These are phyloP conservation scores for Engystomops pustulosus DNA, from an alignment of 2,113 vertebrate genomes.

Conservation along the genomic window DNA sequence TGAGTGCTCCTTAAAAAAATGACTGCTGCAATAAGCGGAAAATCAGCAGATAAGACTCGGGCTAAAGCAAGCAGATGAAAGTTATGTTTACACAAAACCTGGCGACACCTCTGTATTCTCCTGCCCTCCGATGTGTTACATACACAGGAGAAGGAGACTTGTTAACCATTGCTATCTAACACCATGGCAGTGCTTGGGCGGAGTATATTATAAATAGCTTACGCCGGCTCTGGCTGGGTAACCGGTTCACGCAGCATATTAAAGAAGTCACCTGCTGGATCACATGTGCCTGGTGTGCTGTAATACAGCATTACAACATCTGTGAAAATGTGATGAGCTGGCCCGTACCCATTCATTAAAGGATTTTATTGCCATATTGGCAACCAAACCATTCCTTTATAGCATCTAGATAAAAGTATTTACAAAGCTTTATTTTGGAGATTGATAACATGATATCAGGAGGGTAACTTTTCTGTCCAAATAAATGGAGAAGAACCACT, in stretches of 20 bases:
- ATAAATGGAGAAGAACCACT: no score
- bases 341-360: neutral
- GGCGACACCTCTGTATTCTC: neutral
- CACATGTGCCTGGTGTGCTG: neutral
- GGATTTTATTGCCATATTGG: neutral
- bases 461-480: no score
- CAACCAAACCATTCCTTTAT: neutral
- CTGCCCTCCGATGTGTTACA: neutral
- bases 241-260: neutral
- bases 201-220: conserved; percentile 12
- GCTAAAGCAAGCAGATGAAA: neutral
- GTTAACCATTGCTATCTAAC: neutral
- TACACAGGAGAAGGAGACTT: neutral
- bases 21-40: neutral
- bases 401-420: no score
- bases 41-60: neutral
- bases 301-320: neutral
- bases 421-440: no score
- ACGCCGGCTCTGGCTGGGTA: neutral
- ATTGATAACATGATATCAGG: no score
- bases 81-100: neutral
- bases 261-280: conserved; percentile 1
- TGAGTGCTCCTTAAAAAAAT: neutral
- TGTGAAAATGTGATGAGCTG: neutral
- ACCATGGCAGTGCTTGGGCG: neutral